These are phyloP conservation scores for Haliaeetus leucogaster DNA, from an alignment of 2,113 vertebrate species.

Conservation along the genomic window DNA sequence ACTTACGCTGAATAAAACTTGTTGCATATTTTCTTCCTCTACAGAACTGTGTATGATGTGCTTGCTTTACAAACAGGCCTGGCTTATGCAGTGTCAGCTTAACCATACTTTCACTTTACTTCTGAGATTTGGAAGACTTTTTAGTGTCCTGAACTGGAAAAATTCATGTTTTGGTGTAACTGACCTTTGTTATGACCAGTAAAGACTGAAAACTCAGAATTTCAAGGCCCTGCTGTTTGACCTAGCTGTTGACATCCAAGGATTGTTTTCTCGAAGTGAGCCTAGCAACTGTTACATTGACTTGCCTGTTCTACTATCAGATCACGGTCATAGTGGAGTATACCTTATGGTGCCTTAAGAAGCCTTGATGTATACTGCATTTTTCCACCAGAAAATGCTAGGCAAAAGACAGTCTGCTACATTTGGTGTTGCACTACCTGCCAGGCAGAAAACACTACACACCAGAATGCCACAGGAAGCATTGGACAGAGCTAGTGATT, in stretches of 20 bases:
- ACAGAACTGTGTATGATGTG: background rate
- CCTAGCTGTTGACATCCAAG: background rate
- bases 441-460: background rate
- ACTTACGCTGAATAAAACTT: conserved; percentile 77
- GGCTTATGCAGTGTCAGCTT: background rate
- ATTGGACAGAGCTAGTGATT: background rate
- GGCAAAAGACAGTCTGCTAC: background rate
- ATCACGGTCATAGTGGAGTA: background rate
- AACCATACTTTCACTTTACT: background rate
- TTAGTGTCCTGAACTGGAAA: background rate
- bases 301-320: background rate
- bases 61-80: background rate
- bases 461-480: background rate
- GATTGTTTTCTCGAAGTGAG: background rate
- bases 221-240: background rate
- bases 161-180: background rate
- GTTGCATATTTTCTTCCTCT: conserved; percentile 73
- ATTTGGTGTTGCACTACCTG: background rate
- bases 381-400: background rate
- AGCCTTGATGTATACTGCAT: background rate
- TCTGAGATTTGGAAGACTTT: background rate
- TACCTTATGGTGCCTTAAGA: background rate
- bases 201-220: background rate
- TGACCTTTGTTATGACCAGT: background rate
- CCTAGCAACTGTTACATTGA: background rate